Conservation (phyloP, 23 tunicate species). For the Ciona savignyi region DNA sequence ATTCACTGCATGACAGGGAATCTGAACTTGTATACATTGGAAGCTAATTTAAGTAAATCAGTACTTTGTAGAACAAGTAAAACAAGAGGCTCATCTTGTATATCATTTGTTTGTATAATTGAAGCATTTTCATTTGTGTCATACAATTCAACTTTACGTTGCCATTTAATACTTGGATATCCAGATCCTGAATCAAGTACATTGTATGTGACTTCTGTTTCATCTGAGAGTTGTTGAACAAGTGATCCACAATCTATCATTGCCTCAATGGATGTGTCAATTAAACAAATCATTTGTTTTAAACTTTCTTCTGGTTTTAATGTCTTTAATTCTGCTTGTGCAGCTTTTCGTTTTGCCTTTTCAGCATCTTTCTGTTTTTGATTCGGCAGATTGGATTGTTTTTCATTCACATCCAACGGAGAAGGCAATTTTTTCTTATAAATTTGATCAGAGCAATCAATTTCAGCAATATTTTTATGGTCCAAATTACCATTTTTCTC, state of each 20-base stretch:
- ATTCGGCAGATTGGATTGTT: too few species aligned
- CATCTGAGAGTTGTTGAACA: background rate
- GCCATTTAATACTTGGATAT: conserved; percentile 26
- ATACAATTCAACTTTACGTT: conserved; percentile 12
- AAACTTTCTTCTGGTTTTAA: conserved; percentile 50
- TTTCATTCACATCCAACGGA: too few species aligned
- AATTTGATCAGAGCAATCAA: too few species aligned
- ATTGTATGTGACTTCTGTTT: conserved; percentile 5
- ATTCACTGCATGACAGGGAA: background rate
- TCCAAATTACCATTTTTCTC: too few species aligned
- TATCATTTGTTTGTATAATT: background rate
- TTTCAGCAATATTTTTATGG: too few species aligned
- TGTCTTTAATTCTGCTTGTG: conserved; percentile 20
- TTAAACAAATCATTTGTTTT: conserved; percentile 23
- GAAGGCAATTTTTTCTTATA: too few species aligned
- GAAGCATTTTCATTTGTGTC: conserved; percentile 1
- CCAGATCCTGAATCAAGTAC: background rate
- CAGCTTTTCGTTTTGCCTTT: conserved; percentile 12
- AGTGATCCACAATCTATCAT: conserved; percentile 18
- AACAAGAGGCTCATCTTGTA: conserved; percentile 34
- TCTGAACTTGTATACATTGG: background rate
- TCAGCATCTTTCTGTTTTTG: conserved; percentile 16
- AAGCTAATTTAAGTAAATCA: conserved; percentile 19
- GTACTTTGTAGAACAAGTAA: conserved; percentile 3
- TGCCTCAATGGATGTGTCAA: conserved; percentile 7